Conservation (phyloP, 2,888 invertebrate genomes). For the Lobophora halterata region DNA sequence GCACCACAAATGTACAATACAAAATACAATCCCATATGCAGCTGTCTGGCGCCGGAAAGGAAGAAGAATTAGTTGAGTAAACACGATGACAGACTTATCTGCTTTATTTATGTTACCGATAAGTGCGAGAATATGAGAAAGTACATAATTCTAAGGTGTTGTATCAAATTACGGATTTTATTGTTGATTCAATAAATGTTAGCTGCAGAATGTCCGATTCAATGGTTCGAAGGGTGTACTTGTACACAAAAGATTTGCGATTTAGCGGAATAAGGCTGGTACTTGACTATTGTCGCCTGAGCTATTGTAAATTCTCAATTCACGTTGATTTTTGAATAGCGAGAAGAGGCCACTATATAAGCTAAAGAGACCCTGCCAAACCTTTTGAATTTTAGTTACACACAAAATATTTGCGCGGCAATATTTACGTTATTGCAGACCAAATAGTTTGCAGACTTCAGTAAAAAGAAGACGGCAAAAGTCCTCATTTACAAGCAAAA, state of each 20-base stretch:
- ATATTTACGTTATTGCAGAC: no score
- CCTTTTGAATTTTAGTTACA: no score
- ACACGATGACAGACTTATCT: constrained; percentile 46
- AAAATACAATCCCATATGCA: no score
- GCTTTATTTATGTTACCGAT: constrained; percentile 49
- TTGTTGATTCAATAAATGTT: constrained; percentile 21
- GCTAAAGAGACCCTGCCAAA: constrained; percentile 17
- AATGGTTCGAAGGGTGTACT: constrained; percentile 31
- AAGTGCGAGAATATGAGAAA: constrained; percentile 41
- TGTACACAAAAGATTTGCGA: constrained; percentile 45
- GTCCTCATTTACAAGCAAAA: no score
- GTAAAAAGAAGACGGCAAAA: no score
- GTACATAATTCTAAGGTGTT: constrained; percentile 29
- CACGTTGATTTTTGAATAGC: constrained; percentile 17
- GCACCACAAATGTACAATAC: constrained; percentile 17
- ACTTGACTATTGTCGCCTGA: constrained; percentile 49
- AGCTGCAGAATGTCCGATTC: constrained; percentile 27
- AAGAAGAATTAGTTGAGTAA: constrained; percentile 46
- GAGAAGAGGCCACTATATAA: constrained; percentile 14
- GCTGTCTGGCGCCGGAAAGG: constrained; percentile 36
- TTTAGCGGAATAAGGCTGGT: constrained; percentile 40
- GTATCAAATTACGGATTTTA: constrained; percentile 24
- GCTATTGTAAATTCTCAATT: constrained; percentile 39
- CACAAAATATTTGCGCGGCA: no score
- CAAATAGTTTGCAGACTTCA: no score